phyloP scores from a whole-genome alignment of 2,888 invertebrate genomes.

The Ecliptopera silaceata region DNA sequence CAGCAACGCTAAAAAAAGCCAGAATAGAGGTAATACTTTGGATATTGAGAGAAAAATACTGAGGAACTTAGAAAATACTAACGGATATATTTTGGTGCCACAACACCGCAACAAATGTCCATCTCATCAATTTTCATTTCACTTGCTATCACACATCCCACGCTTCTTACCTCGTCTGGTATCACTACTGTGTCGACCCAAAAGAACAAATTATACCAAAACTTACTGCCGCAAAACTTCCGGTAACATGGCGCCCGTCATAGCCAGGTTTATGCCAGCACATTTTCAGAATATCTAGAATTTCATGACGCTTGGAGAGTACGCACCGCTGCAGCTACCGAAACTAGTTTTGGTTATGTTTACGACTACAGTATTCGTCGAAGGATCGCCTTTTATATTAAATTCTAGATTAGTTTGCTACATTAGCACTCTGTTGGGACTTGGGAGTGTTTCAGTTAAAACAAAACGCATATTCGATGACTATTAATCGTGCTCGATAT shows the following conservation, averaged over 20 bases:
- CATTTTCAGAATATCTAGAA: slow-evolving; percentile 21
- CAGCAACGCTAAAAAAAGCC: too few relatives aligned
- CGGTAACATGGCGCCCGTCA: slow-evolving; percentile 37
- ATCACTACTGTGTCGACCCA: slow-evolving; percentile 52
- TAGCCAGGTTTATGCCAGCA: slow-evolving; percentile 19
- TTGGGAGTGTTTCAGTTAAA: slow-evolving; percentile 12
- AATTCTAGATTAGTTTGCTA: background rate
- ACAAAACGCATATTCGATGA: slow-evolving; percentile 38
- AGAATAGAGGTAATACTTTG: too few relatives aligned
- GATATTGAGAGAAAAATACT: too few relatives aligned
- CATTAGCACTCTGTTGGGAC: slow-evolving; percentile 9
- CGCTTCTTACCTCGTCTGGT: slow-evolving; percentile 51
- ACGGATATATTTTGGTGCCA: background rate
- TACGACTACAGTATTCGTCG: slow-evolving; percentile 24
- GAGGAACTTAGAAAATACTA: too few relatives aligned
- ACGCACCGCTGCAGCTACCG: slow-evolving; percentile 23
- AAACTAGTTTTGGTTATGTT: slow-evolving; percentile 20
- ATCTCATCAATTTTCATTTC: slow-evolving; percentile 52
- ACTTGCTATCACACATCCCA: slow-evolving; percentile 50
- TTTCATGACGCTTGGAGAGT: slow-evolving; percentile 20
- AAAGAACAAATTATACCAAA: slow-evolving; percentile 54
- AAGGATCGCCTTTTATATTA: slow-evolving; percentile 10
- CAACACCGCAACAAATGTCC: slow-evolving; percentile 45
- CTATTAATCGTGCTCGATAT: slow-evolving; percentile 54
- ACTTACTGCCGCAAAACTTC: slow-evolving; percentile 52